phyloP scores from a whole-genome alignment of 2,113 vertebrate genomes.

The Tylochromis polylepis region DNA sequence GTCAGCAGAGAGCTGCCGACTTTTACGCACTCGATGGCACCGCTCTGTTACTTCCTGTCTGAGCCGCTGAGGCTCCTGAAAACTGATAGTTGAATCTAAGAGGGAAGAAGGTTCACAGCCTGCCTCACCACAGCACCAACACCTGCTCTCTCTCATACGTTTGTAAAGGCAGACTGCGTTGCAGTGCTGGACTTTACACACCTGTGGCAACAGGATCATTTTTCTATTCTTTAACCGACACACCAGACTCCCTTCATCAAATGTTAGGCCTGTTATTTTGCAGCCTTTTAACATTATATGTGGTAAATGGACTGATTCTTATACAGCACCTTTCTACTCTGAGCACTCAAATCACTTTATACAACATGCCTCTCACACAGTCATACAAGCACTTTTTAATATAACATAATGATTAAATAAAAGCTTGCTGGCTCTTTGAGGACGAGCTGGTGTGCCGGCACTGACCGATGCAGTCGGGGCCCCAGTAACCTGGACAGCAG shows the following conservation, averaged over 20 bases:
- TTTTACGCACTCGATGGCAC: neutral
- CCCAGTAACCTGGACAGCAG: constrained; percentile 76
- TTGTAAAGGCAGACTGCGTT: neutral
- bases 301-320: neutral
- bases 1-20: neutral
- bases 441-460: neutral
- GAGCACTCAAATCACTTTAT: neutral
- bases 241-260: neutral
- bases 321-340: neutral
- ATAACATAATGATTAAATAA: neutral
- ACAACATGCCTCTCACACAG: neutral
- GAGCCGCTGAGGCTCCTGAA: neutral
- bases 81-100: neutral
- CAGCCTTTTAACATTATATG: neutral
- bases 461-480: constrained; percentile 69
- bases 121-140: neutral
- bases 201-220: neutral
- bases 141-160: neutral
- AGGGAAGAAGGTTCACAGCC: neutral
- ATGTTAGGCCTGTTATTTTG: neutral
- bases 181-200: neutral
- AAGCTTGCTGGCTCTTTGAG: neutral
- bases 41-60: neutral
- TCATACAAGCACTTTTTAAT: neutral
- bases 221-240: neutral